A percentile compares a stretch with the other conserved stretches of the same genome.
phyloP scores from a whole-genome alignment of 2,113 vertebrate species.

The Neodontobutis hainanensis region DNA sequence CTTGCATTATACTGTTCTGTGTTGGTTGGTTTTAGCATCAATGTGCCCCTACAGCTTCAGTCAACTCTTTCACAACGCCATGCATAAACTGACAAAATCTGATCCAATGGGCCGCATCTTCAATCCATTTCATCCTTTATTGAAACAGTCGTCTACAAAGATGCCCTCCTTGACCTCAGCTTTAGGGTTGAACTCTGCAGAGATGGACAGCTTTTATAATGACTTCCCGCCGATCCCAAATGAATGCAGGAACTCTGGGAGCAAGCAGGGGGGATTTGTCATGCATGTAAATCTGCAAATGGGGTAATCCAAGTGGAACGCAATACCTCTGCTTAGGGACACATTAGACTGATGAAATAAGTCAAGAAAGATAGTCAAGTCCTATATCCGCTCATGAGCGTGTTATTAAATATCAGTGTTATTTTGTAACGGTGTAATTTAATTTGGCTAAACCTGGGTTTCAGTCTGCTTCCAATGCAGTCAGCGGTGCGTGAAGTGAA shows the following conservation, averaged over 20 bases:
- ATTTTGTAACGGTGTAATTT: constrained; percentile 3
- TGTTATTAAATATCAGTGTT: constrained; percentile 19
- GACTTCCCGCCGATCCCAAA: constrained; percentile 32
- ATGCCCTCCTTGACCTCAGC: neutral
- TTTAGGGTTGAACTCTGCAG: constrained; percentile 18
- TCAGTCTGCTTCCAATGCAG: neutral
- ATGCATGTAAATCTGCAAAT: constrained; percentile 44
- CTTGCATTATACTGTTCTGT: constrained; percentile 21
- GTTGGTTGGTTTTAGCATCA: constrained; percentile 22
- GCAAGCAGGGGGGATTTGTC: constrained; percentile 21
- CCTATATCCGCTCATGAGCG: neutral
- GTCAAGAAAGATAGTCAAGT: constrained; percentile 14
- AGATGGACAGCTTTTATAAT: constrained; percentile 51
- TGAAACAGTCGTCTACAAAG: constrained; percentile 1
- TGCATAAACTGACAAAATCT: constrained; percentile 4
- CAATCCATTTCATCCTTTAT: constrained; percentile 23
- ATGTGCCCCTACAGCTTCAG: constrained; percentile 33
- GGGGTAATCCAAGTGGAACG: constrained; percentile 34
- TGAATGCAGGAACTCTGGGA: constrained; percentile 23
- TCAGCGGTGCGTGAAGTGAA: constrained; percentile 16
- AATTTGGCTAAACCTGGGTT: neutral
- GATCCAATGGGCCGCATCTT: constrained; percentile 9
- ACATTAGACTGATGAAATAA: constrained; percentile 28
- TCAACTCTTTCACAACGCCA: constrained; percentile 9
- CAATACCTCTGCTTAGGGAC: constrained; percentile 18